Percentiles rank a stretch among this genome's conserved stretches.
Evolutionary conservation across 1,140 invertebrate genomes (phyloP).

Genomic region (Heliconius hewitsoni): DNA sequence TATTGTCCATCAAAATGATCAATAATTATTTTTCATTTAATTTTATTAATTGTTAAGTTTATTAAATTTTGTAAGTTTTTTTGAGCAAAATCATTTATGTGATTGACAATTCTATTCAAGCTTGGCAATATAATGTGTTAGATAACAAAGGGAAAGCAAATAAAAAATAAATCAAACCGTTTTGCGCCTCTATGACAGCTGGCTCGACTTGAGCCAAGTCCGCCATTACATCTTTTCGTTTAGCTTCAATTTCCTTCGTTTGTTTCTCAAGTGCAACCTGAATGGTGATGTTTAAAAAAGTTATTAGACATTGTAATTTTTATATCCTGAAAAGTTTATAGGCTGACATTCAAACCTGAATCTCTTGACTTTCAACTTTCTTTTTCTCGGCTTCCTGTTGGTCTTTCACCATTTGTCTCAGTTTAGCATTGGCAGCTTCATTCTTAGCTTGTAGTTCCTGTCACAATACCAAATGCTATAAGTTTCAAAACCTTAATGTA

Average conservation of each 20-base stretch:
- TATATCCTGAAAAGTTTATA: neutral
- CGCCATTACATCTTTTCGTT: conserved; percentile 95
- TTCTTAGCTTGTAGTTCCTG: conserved; percentile 99
- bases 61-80: neutral
- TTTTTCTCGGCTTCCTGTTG: conserved; percentile 99
- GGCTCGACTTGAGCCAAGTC: conserved; percentile 98
- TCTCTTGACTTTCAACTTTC: conserved; percentile 98
- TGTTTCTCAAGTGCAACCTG: conserved; percentile 88
- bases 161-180: conserved; percentile 85
- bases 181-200: conserved; percentile 98
- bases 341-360: conserved; percentile 85
- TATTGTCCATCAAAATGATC: no score
- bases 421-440: conserved; percentile 98
- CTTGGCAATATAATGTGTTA: conserved; percentile 16
- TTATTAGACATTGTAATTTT: neutral
- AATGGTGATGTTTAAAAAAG: neutral
- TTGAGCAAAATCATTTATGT: conserved; percentile 16
- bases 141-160: conserved; percentile 22
- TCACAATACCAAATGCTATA: neutral
- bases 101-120: conserved; percentile 14
- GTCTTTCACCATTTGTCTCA: conserved; percentile 99
- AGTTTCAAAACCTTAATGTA: neutral
- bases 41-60: no score
- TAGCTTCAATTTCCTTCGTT: conserved; percentile 95
- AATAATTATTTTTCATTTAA: no score